These are phyloP conservation scores for Thamnophis sirtalis DNA, from an alignment of 2,113 vertebrate genomes.

Conservation along the genomic window DNA sequence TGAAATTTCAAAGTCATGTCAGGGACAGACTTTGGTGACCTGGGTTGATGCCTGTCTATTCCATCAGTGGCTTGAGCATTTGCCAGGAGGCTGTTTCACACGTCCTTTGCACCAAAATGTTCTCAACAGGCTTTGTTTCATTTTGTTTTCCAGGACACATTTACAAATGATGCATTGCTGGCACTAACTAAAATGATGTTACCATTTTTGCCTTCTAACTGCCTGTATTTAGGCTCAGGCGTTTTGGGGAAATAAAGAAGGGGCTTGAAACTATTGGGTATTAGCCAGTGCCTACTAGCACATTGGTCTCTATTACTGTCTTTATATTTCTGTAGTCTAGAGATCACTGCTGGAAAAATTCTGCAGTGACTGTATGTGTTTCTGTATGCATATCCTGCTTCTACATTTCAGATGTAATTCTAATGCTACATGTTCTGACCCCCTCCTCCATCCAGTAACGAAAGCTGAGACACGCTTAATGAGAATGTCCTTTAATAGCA, in stretches of 20 bases:
- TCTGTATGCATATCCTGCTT: background rate
- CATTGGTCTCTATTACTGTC: background rate
- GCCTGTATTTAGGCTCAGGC: background rate
- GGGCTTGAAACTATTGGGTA: background rate
- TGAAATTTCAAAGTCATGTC: background rate
- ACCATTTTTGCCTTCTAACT: background rate
- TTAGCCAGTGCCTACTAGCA: background rate
- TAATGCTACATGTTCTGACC: too few relatives aligned
- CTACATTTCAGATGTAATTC: background rate
- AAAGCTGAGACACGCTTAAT: too few relatives aligned
- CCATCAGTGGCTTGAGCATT: background rate
- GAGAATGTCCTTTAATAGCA: too few relatives aligned
- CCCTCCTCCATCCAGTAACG: too few relatives aligned
- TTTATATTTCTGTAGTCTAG: background rate
- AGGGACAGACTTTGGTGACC: background rate
- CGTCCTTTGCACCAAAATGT: background rate
- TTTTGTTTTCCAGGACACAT: background rate
- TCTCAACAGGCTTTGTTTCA: background rate
- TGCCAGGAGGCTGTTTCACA: background rate
- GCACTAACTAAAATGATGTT: background rate
- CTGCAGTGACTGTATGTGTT: background rate
- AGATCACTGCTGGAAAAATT: background rate
- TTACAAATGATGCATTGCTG: background rate
- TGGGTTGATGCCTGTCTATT: background rate
- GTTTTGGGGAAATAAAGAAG: background rate